A percentile compares a stretch with the other conserved stretches of the same genome.
Evolutionary conservation across 2,113 vertebrate species (phyloP).

Genomic region (Channa maculata): DNA sequence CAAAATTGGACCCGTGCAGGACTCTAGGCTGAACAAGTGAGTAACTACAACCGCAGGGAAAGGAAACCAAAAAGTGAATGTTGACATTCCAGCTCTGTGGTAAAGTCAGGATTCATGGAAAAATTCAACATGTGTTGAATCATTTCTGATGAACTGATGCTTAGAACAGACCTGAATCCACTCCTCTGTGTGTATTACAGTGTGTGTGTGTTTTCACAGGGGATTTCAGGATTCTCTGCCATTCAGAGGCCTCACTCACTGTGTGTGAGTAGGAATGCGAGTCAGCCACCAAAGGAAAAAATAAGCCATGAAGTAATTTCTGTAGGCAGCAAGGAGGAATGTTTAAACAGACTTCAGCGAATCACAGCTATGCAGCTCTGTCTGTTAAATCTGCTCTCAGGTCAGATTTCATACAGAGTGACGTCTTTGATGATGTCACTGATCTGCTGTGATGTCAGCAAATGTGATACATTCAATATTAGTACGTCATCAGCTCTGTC

Average conservation of each 20-base stretch:
- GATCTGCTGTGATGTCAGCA: neutral
- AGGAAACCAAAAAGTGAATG: no score
- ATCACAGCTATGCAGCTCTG: constrained; percentile 20
- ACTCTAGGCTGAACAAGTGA: no score
- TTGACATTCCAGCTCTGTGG: no score
- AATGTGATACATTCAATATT: no score
- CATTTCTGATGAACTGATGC: constrained; percentile 2
- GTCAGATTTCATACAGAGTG: neutral
- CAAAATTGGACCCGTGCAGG: no score
- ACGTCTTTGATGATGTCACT: neutral
- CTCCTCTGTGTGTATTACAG: no score
- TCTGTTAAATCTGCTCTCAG: neutral
- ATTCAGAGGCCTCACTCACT: constrained; percentile 31
- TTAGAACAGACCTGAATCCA: constrained; percentile 17
- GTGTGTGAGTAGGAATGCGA: constrained; percentile 34
- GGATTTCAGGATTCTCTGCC: constrained; percentile 1
- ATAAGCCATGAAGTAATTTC: constrained; percentile 63
- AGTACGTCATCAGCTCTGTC: no score
- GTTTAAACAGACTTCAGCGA: constrained; percentile 3
- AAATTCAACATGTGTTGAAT: neutral
- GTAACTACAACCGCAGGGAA: no score
- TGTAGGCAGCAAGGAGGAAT: constrained; percentile 16
- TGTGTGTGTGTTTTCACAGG: neutral
- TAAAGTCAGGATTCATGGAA: no score
- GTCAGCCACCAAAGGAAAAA: constrained; percentile 55